Percentiles rank a stretch among this genome's conserved stretches.
phyloP scores from a whole-genome alignment of 2,888 invertebrate species.

The Cerceris rybyensis region DNA sequence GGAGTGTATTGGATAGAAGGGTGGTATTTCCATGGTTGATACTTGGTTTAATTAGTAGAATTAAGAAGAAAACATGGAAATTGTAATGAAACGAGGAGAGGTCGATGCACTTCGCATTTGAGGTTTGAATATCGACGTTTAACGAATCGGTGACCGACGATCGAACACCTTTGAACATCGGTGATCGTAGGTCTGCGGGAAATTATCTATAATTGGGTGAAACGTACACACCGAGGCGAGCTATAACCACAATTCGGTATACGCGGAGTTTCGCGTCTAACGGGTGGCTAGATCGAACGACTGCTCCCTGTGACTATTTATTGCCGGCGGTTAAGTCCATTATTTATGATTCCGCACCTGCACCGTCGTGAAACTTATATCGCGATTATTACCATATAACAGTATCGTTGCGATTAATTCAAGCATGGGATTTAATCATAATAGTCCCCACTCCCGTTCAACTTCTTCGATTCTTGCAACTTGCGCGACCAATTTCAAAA shows the following conservation, averaged over 20 bases:
- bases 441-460: no score
- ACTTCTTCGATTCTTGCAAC: no score
- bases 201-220: slow-evolving; percentile 4
- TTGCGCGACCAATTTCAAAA: no score
- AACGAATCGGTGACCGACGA: slow-evolving; percentile 1
- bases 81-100: no score
- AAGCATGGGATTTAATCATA: neutral
- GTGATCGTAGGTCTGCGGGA: slow-evolving; percentile 8
- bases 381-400: slow-evolving; percentile 22
- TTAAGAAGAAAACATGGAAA: no score
- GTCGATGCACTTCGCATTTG: neutral
- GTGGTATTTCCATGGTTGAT: no score
- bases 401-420: slow-evolving; percentile 28
- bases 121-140: slow-evolving; percentile 16
- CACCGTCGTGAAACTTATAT: slow-evolving; percentile 21
- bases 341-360: slow-evolving; percentile 36
- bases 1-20: no score
- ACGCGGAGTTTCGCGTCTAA: slow-evolving; percentile 19
- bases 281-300: slow-evolving; percentile 22
- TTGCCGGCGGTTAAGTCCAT: slow-evolving; percentile 13
- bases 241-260: slow-evolving; percentile 14
- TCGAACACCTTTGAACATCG: slow-evolving; percentile 11
- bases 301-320: neutral
- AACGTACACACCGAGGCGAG: slow-evolving; percentile 1
- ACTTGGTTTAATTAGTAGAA: no score